These are phyloP conservation scores for Trachelus stipa DNA, from an alignment of 2,888 invertebrate genomes.

Conservation along the genomic window DNA sequence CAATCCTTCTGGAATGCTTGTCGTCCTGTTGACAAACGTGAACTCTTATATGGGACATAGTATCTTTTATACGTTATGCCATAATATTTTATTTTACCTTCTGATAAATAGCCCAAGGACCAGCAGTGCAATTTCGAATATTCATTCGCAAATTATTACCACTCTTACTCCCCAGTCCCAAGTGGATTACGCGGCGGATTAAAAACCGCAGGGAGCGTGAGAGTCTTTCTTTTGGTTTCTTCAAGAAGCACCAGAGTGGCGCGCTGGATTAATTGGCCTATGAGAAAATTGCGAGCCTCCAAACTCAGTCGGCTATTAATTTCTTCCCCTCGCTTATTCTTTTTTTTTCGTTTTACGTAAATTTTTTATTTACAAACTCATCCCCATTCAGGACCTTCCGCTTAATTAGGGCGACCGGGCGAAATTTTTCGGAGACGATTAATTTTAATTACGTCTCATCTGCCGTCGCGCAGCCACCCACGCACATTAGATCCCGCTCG, in stretches of 20 bases:
- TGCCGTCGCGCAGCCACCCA: neutral
- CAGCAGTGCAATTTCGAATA: neutral
- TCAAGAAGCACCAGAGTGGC: slow-evolving; percentile 2
- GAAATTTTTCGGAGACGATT: slow-evolving; percentile 34
- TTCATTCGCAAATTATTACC: neutral
- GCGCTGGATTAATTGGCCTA: slow-evolving; percentile 38
- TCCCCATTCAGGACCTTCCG: slow-evolving; percentile 22
- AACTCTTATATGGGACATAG: neutral
- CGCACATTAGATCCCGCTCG: neutral
- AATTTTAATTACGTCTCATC: slow-evolving; percentile 24
- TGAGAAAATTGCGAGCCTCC: slow-evolving; percentile 12
- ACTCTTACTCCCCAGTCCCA: neutral
- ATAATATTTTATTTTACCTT: neutral
- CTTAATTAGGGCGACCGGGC: slow-evolving; percentile 6
- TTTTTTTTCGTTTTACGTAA: neutral
- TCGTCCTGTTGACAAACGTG: neutral
- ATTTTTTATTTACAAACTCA: slow-evolving; percentile 29
- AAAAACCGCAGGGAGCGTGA: neutral
- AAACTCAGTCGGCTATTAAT: slow-evolving; percentile 1
- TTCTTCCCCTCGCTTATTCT: neutral
- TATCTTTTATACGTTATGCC: neutral
- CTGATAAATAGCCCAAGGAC: neutral
- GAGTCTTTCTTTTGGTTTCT: slow-evolving; percentile 6
- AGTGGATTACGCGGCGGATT: neutral
- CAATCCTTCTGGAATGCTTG: neutral